These are phyloP conservation scores for Spilosoma lubricipeda DNA, from an alignment of 2,888 invertebrate species.

Conservation along the genomic window DNA sequence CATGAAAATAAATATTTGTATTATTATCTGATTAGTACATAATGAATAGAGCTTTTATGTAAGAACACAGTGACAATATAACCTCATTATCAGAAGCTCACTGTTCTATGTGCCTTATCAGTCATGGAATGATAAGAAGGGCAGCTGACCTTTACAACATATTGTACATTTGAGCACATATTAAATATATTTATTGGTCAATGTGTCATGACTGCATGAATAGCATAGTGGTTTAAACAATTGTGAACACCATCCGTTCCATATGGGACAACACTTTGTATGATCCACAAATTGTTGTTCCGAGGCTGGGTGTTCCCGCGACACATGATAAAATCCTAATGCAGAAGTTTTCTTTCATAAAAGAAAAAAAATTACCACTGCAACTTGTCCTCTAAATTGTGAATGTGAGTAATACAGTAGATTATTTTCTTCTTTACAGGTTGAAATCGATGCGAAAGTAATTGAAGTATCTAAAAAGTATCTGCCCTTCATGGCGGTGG, in stretches of 20 bases:
- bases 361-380: too few relatives aligned
- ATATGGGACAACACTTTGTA: too few relatives aligned
- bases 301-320: too few relatives aligned
- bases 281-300: too few relatives aligned
- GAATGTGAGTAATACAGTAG: neutral
- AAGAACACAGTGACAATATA: neutral
- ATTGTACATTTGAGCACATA: neutral
- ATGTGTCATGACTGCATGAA: neutral
- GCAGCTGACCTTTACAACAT: neutral
- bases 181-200: neutral
- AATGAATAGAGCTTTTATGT: neutral
- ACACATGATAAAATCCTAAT: too few relatives aligned
- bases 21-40: neutral
- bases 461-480: slow-evolving; percentile 95
- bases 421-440: slow-evolving; percentile 81
- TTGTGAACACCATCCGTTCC: too few relatives aligned
- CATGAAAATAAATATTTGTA: neutral
- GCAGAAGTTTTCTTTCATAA: too few relatives aligned
- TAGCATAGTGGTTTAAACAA: too few relatives aligned
- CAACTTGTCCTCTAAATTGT: neutral
- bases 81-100: slow-evolving; percentile 4
- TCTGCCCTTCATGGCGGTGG: slow-evolving; percentile 96
- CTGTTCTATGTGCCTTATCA: neutral
- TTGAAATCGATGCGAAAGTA: slow-evolving; percentile 98
- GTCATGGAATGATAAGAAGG: neutral